These are phyloP conservation scores for Barnardius zonarius DNA, from an alignment of 2,113 vertebrate species.

Conservation along the genomic window DNA sequence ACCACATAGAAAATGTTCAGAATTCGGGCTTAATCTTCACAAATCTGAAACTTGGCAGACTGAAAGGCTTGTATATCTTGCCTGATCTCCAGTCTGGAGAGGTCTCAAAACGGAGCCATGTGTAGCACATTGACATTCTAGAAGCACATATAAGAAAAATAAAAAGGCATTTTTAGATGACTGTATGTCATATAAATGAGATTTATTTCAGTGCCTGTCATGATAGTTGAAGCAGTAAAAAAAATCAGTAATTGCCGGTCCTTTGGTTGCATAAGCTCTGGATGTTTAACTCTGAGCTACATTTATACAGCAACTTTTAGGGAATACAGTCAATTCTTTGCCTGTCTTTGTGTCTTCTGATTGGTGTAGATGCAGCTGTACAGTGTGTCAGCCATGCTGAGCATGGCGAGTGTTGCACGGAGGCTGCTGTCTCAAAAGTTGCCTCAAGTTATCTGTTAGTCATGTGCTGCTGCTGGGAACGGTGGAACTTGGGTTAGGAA, in stretches of 20 bases:
- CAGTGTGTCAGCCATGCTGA: neutral
- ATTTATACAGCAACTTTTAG: neutral
- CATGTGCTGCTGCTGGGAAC: neutral
- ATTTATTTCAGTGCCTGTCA: slow-evolving; percentile 51
- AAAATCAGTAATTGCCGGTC: slow-evolving; percentile 10
- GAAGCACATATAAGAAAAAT: neutral
- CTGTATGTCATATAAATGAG: slow-evolving; percentile 30
- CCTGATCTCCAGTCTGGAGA: slow-evolving; percentile 46
- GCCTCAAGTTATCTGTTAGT: neutral
- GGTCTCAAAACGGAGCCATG: slow-evolving; percentile 10
- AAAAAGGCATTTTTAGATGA: neutral
- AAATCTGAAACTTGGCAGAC: slow-evolving; percentile 31
- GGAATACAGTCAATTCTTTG: neutral
- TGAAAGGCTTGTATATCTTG: slow-evolving; percentile 40
- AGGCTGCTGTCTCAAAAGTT: neutral
- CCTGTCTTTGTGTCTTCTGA: neutral
- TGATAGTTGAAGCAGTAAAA: slow-evolving; percentile 21
- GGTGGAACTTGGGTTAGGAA: neutral
- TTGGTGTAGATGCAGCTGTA: neutral
- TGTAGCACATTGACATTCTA: neutral
- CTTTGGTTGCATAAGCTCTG: neutral
- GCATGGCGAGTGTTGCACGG: fast-evolving
- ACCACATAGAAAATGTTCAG: neutral
- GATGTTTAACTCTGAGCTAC: neutral
- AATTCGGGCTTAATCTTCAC: slow-evolving; percentile 3